phyloP scores from a whole-genome alignment of 2,888 invertebrate species.

The Harpalus rufipes region DNA sequence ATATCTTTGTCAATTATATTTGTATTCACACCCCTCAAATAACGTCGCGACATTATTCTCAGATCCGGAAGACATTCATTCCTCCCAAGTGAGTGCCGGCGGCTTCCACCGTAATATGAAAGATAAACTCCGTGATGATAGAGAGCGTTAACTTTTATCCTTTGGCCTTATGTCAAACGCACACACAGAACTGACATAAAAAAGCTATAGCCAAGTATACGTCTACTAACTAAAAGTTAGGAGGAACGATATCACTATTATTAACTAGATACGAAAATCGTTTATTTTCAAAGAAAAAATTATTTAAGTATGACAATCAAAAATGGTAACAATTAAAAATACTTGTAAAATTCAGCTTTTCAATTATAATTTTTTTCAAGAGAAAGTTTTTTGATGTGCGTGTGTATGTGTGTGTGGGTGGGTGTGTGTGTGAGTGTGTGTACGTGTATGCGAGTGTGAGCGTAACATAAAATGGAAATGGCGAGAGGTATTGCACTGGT shows the following conservation, averaged over 20 bases:
- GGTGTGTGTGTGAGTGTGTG: too few relatives aligned
- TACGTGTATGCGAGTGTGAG: too few relatives aligned
- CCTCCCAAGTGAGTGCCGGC: slow-evolving; percentile 17
- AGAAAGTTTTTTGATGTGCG: too few relatives aligned
- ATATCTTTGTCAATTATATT: slow-evolving; percentile 16
- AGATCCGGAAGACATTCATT: slow-evolving; percentile 44
- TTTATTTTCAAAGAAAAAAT: too few relatives aligned
- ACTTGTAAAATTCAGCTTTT: too few relatives aligned
- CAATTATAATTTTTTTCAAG: too few relatives aligned
- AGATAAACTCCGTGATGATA: slow-evolving; percentile 35
- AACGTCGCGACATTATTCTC: slow-evolving; percentile 22
- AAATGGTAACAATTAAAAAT: too few relatives aligned
- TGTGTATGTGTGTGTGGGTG: too few relatives aligned
- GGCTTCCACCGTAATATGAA: slow-evolving; percentile 12
- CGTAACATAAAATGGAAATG: too few relatives aligned
- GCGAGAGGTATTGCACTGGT: too few relatives aligned
- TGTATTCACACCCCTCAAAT: slow-evolving; percentile 26
- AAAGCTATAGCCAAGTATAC: background rate
- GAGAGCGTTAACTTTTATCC: slow-evolving; percentile 35
- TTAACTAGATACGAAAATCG: too few relatives aligned
- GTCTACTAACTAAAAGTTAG: background rate
- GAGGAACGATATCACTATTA: background rate
- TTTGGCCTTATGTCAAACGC: slow-evolving; percentile 20
- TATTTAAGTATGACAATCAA: too few relatives aligned
- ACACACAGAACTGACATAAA: slow-evolving; percentile 39